Base-by-base conservation (phyloP, 2,888 invertebrate species). In the Hirtodrosophila histrioides region DNA sequence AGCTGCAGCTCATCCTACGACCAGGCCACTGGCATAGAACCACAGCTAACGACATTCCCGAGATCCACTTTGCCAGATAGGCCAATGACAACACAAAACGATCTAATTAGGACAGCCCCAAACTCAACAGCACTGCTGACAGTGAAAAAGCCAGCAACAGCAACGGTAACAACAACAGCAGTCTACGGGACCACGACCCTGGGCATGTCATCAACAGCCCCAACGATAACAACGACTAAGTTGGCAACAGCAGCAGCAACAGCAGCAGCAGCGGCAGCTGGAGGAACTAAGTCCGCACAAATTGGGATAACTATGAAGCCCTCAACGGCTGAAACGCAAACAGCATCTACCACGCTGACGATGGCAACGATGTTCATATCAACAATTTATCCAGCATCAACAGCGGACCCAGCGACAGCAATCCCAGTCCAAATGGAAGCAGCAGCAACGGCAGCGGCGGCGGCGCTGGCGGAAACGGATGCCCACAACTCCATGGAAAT, bases 51-150 rank as follows among this genome's bases (percentile, higher is more conserved):
- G 68, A 71, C 78, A 54, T 58, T 67, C 67, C 68, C 76, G 64
- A 87, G 86, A 83, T 83, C 87, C 86, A 83, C 85, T 76, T 69
- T 74, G 63, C 69, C 77, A 84, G 87, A 86, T 87, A 84, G 77
- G 58, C 77, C 82, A 78, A 79, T 78, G 85, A 72, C 87, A 79
- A 77, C 87, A 82, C 77, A 79, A 79, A 84, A 85, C 74, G 85
- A 88, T 88, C 87, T 77, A 85, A 85, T 78, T 81, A 74, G 75
- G 81, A 70, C 77, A 75, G 72, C 69, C 77, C 73, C 53, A 78
- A 75, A 73, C 82, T 56, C 65, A 71, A 67, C 67, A 54, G 45
- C 48, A 67, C 64, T 73, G 75, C 70, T 66, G 65, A 69, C 80
- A 63, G 73, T 70, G 56, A 73, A 84, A 70, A 71, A 61, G 50